Evolutionary conservation across 1,140 invertebrate genomes (phyloP).

Genomic region (Dreissena rostriformis): DNA sequence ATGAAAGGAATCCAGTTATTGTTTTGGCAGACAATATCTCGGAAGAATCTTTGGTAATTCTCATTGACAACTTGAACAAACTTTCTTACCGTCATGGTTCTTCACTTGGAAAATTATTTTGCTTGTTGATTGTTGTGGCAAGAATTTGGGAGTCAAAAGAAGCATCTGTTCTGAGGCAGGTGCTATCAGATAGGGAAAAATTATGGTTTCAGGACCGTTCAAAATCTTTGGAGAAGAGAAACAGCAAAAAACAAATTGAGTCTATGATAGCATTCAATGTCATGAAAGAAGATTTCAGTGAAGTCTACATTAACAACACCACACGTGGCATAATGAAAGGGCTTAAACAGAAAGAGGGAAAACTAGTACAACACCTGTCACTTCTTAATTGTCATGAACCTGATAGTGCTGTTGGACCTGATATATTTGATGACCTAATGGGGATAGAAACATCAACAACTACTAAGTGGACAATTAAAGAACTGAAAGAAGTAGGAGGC

Average conservation of each 20-base stretch:
- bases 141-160: not conserved
- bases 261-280: conserved; percentile 30
- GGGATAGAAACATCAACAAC: not conserved
- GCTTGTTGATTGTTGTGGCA: conserved; percentile 5
- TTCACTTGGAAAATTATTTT: conserved; percentile 17
- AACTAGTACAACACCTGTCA: too few species aligned
- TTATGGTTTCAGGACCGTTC: conserved; percentile 34
- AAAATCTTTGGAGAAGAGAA: conserved; percentile 14
- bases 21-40: conserved; percentile 29
- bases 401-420: too few species aligned
- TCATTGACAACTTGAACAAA: not conserved
- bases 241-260: not conserved
- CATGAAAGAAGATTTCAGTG: conserved; percentile 14
- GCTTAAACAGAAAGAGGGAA: too few species aligned
- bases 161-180: conserved; percentile 8
- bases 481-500: not conserved
- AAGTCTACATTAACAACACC: not conserved
- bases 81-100: conserved; percentile 1
- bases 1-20: conserved; percentile 20
- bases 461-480: conserved; percentile 14
- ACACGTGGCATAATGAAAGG: too few species aligned
- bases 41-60: conserved; percentile 3
- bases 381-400: too few species aligned
- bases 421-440: not conserved
- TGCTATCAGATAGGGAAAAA: not conserved